These are phyloP conservation scores for Chelidonichthys spinosus DNA, from an alignment of 2,797 vertebrate species.

Conservation along the genomic window DNA sequence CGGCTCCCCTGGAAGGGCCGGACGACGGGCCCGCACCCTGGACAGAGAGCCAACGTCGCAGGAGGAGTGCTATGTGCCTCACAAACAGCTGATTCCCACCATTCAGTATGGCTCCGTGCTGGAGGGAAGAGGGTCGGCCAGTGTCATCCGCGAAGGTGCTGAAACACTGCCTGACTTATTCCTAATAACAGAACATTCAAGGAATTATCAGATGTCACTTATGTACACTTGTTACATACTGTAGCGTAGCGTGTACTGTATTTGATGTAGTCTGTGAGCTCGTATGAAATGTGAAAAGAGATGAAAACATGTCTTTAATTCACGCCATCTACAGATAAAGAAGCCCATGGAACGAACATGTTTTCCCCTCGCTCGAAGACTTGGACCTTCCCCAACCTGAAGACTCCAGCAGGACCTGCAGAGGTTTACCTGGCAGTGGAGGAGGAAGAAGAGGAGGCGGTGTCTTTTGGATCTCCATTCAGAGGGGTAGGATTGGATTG, in stretches of 20 bases:
- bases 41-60: conserved; percentile 90
- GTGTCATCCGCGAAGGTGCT: conserved; percentile 85
- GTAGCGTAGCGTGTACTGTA: too few relatives aligned
- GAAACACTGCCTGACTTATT: neutral
- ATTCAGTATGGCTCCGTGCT: conserved; percentile 81
- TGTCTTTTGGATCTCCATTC: conserved; percentile 81
- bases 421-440: conserved; percentile 91
- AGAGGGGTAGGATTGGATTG: conserved; percentile 74
- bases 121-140: conserved; percentile 76
- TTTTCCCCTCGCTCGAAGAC: conserved; percentile 88
- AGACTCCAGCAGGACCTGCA: conserved; percentile 83
- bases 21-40: conserved; percentile 92
- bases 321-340: conserved; percentile 64
- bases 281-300: neutral
- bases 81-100: conserved; percentile 83
- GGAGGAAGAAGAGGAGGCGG: conserved; percentile 85
- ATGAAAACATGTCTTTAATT: conserved; percentile 5
- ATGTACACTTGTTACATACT: too few relatives aligned
- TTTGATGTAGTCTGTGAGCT: neutral
- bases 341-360: conserved; percentile 79
- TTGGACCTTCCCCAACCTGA: conserved; percentile 95
- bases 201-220: neutral
- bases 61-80: conserved; percentile 84
- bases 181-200: neutral
- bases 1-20: conserved; percentile 82